Evolutionary conservation across 2,113 vertebrate species (phyloP).

Genomic region (Brachypodius melanocephalos): DNA sequence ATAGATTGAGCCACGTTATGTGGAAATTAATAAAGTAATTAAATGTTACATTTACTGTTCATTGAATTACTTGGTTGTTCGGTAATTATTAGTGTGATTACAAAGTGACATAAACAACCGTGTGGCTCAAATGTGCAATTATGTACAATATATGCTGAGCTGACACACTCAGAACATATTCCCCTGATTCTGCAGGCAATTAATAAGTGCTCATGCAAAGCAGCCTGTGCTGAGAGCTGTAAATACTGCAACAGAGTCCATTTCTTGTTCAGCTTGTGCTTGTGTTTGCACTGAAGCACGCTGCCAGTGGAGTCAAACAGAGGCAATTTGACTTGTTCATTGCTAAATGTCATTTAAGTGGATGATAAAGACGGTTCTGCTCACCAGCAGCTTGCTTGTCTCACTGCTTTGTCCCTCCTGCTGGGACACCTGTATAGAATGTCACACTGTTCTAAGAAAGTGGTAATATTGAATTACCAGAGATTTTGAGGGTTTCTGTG

Average conservation of each 20-base stretch:
- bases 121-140: conserved; percentile 58
- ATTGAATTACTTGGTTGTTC: conserved; percentile 61
- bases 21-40: conserved; percentile 69
- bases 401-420: neutral
- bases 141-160: conserved; percentile 49
- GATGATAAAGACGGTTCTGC: neutral
- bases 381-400: neutral
- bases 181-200: conserved; percentile 66
- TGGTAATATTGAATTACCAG: neutral
- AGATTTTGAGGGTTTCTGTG: neutral
- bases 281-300: neutral
- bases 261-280: neutral
- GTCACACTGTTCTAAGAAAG: neutral
- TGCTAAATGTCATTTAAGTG: neutral
- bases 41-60: conserved; percentile 66
- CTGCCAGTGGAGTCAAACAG: neutral
- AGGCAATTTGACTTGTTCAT: neutral
- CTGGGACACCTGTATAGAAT: neutral
- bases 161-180: conserved; percentile 36
- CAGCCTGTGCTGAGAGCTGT: conserved; percentile 10
- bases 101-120: conserved; percentile 62
- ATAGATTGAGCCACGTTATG: conserved; percentile 6
- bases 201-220: conserved; percentile 53
- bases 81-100: conserved; percentile 69
- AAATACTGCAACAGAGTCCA: neutral